Percentiles rank a stretch among this genome's conserved stretches.
These are phyloP conservation scores for Coluber constrictor DNA, from an alignment of 2,797 vertebrate genomes.

Conservation along the genomic window DNA sequence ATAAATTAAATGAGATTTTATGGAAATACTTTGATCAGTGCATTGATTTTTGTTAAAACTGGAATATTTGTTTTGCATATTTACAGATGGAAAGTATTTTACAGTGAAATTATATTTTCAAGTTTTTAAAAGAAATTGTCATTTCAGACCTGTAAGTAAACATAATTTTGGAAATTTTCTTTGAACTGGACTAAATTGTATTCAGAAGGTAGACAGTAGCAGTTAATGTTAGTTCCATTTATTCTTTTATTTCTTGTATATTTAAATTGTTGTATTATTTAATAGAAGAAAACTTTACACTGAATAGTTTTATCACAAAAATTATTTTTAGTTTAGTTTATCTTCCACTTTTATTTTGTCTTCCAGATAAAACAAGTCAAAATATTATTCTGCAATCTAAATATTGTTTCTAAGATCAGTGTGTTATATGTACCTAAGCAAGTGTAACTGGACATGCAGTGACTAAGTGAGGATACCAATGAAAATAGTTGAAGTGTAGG, in stretches of 20 bases:
- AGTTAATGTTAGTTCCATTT: background rate
- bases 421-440: background rate
- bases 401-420: background rate
- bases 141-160: constrained; percentile 51
- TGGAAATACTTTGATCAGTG: constrained; percentile 63
- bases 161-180: constrained; percentile 47
- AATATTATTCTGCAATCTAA: background rate
- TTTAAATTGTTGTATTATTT: background rate
- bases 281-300: background rate
- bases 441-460: background rate
- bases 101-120: constrained; percentile 29
- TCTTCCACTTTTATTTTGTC: background rate
- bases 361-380: background rate
- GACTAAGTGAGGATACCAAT: background rate
- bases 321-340: background rate
- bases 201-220: background rate
- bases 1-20: constrained; percentile 66
- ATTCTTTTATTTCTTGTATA: background rate
- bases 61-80: constrained; percentile 45
- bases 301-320: background rate
- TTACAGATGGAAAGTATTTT: constrained; percentile 46
- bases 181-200: background rate
- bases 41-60: constrained; percentile 50
- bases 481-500: background rate
- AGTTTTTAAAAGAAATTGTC: constrained; percentile 23